A percentile compares a stretch with the other conserved stretches of the same genome.
Conservation (phyloP, 2,888 invertebrate species). For the Lepidochitona cinerea region DNA sequence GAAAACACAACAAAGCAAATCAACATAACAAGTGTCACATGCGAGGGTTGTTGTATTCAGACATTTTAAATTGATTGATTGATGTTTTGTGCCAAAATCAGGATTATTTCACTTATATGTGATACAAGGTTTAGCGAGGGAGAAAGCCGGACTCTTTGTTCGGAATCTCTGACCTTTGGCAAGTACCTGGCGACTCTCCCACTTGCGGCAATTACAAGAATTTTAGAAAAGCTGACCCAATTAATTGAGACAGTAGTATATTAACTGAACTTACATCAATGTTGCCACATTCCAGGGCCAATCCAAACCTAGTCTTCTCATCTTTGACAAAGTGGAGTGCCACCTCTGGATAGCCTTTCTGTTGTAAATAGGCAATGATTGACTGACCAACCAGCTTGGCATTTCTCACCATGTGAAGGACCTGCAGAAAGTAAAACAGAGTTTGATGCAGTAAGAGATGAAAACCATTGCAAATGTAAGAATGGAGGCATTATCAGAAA, state of each 20-base stretch:
- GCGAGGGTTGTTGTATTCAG: too few relatives aligned
- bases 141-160: too few relatives aligned
- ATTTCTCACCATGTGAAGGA: slow-evolving; percentile 91
- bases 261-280: slow-evolving; percentile 81
- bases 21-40: too few relatives aligned
- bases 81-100: too few relatives aligned
- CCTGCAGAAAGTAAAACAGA: slow-evolving; percentile 60
- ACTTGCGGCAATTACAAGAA: neutral
- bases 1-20: too few relatives aligned
- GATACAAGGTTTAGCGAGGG: too few relatives aligned
- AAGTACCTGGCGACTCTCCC: neutral
- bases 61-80: too few relatives aligned
- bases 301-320: slow-evolving; percentile 94
- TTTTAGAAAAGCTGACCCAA: neutral
- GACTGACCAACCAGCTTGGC: slow-evolving; percentile 98
- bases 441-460: too few relatives aligned
- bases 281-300: slow-evolving; percentile 98
- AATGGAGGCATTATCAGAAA: too few relatives aligned
- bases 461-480: too few relatives aligned
- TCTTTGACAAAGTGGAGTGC: slow-evolving; percentile 99
- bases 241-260: neutral
- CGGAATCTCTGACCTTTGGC: too few relatives aligned
- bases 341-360: slow-evolving; percentile 99
- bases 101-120: too few relatives aligned
- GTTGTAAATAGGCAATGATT: slow-evolving; percentile 98